Evolutionary conservation across 2,888 invertebrate species (phyloP).

Genomic region (Sarcophaga rosellei): DNA sequence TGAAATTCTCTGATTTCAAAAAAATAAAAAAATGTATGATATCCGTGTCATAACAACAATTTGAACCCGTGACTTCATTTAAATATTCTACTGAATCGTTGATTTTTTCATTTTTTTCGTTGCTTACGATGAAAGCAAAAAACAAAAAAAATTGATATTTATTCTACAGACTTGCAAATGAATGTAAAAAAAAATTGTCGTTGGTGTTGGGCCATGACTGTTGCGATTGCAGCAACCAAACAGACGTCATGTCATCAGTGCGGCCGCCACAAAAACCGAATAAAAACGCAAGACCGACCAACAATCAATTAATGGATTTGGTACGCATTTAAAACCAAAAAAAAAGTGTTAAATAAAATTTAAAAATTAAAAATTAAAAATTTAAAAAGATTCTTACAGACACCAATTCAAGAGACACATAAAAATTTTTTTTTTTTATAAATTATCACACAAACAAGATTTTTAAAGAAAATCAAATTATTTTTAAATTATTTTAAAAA

Average conservation of each 20-base stretch:
- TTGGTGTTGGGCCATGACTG: background rate
- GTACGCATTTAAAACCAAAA: constrained; percentile 12
- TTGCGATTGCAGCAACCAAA: constrained; percentile 11
- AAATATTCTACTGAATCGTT: background rate
- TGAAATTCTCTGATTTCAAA: background rate
- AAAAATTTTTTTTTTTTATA: too few species aligned
- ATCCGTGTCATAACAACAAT: background rate
- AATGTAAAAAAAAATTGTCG: background rate
- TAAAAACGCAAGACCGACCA: background rate
- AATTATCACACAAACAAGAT: background rate
- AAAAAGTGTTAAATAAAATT: constrained; percentile 28
- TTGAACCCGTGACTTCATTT: constrained; percentile 11
- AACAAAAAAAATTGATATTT: background rate
- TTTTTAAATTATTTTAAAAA: background rate
- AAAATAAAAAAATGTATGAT: background rate
- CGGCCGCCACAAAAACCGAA: background rate
- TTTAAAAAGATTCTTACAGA: background rate
- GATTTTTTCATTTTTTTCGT: background rate
- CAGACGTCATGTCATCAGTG: constrained; percentile 21
- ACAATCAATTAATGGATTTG: constrained; percentile 59
- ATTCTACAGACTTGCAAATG: constrained; percentile 10
- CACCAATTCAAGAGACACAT: too few species aligned
- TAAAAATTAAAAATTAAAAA: background rate
- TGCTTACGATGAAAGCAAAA: too few species aligned
- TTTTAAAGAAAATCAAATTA: background rate